Evolutionary conservation across 2,113 vertebrate genomes (phyloP), one percentile per base, ranked within the genome.

Genomic region (Cariama cristata): DNA sequence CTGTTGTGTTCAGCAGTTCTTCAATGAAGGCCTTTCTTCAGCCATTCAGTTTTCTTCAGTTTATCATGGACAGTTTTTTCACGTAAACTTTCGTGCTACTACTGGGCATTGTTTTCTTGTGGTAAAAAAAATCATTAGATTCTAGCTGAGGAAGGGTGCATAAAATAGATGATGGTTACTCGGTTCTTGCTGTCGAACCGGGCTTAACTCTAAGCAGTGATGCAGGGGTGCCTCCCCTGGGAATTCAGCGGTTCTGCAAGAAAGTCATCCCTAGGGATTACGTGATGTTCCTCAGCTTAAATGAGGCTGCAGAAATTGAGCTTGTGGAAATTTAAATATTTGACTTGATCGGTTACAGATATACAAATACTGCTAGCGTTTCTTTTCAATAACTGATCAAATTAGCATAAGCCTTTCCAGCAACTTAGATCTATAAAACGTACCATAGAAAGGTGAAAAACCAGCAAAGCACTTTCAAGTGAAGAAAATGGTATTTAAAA

Each of bases 151-250:
- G 55, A 84, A 89, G 50, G 50, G 49, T 55, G n/a, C 62, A 64
- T 92, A 63, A 97, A 93, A 91, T 32, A 91, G 90, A 75, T 96
- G 96, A 81, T 69, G 79, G 33, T 68, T 94, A 89, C 77, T 96
- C n/a, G 11, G 67, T 92, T 96, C 77, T 98, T 91, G 82, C 52
- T 90, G 67, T 95, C 93, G 91, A 87, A 90, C 72, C 45, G 38
- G 56, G 74, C 88, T 88, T 73, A 80, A 95, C 91, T 96, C 93
- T 93, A 86, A 97, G 96, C 69, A 79, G 97, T 93, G 90, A 90
- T 97, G 68, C 98, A 95, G 91, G 93, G 98, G 97, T 98, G 98
- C 98, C 98, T 98, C 98, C 98, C 97, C 96, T 98, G 98, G 98
- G 98, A 95, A 95, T 97, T 83, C 86, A 86, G 79, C 17, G 75